These are phyloP conservation scores for Cyanoderma ruficeps DNA, from an alignment of 2,113 vertebrate genomes.

Conservation along the genomic window DNA sequence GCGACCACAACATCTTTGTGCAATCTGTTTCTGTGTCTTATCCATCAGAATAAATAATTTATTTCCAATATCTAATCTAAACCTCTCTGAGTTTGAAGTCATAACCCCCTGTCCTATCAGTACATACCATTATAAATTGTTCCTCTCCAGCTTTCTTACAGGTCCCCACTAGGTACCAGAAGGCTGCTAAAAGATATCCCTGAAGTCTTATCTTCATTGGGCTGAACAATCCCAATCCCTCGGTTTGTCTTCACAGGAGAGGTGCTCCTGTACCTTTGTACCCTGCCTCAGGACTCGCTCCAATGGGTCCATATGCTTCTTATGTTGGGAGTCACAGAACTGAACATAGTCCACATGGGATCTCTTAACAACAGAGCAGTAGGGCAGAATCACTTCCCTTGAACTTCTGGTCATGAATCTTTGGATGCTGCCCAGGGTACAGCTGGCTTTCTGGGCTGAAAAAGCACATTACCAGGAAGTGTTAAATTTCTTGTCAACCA, in stretches of 20 bases:
- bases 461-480: not conserved
- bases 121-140: not conserved
- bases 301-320: not conserved
- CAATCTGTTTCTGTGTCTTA: not conserved
- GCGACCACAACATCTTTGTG: not conserved
- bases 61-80: not conserved
- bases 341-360: not conserved
- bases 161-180: rapidly evolving
- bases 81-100: not conserved
- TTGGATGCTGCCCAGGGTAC: not conserved
- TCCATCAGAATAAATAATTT: not conserved
- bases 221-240: not conserved
- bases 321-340: not conserved
- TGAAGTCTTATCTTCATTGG: not conserved
- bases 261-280: not conserved
- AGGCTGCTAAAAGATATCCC: not conserved
- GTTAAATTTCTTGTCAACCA: not conserved
- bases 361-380: not conserved
- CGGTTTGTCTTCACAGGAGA: not conserved
- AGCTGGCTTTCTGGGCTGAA: not conserved
- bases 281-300: rapidly evolving
- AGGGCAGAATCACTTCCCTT: not conserved
- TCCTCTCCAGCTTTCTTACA: not conserved
- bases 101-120: not conserved
- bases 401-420: not conserved